A percentile compares a stretch with the other conserved stretches of the same genome.
Conservation (phyloP, 2,888 invertebrate genomes). For the Melanophora roralis region DNA sequence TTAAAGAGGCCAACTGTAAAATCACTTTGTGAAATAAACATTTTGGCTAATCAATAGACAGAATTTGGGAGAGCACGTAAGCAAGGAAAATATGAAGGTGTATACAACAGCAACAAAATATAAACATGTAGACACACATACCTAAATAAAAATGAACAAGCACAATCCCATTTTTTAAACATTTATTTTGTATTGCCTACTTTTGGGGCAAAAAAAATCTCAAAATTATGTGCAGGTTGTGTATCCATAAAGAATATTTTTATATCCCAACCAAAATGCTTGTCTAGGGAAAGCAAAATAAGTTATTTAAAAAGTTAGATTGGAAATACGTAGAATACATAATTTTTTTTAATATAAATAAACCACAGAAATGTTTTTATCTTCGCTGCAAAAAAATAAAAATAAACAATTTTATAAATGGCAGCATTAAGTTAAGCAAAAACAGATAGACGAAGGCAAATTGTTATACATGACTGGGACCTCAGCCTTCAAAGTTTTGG, state of each 20-base stretch:
- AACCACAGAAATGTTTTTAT: slow-evolving; percentile 11
- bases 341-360: slow-evolving; percentile 21
- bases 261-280: neutral
- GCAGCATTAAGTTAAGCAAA: slow-evolving; percentile 33
- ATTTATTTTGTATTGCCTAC: slow-evolving; percentile 24
- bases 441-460: neutral
- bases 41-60: slow-evolving; percentile 55
- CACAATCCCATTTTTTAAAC: slow-evolving; percentile 20
- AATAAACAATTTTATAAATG: slow-evolving; percentile 28
- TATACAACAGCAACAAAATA: neutral
- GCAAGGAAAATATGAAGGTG: neutral
- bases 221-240: neutral
- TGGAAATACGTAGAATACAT: neutral
- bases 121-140: neutral
- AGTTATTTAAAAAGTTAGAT: slow-evolving; percentile 1
- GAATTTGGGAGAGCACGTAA: neutral
- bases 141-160: no score
- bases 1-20: neutral
- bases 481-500: neutral
- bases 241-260: neutral
- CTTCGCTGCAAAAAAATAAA: neutral
- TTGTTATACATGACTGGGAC: slow-evolving; percentile 31
- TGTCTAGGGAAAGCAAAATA: neutral
- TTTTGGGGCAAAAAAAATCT: slow-evolving; percentile 6
- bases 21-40: slow-evolving; percentile 1